Evolutionary conservation across 2,113 vertebrate species (phyloP), one percentile per base, ranked within the genome.

Genomic region (Thamnaconus septentrionalis): DNA sequence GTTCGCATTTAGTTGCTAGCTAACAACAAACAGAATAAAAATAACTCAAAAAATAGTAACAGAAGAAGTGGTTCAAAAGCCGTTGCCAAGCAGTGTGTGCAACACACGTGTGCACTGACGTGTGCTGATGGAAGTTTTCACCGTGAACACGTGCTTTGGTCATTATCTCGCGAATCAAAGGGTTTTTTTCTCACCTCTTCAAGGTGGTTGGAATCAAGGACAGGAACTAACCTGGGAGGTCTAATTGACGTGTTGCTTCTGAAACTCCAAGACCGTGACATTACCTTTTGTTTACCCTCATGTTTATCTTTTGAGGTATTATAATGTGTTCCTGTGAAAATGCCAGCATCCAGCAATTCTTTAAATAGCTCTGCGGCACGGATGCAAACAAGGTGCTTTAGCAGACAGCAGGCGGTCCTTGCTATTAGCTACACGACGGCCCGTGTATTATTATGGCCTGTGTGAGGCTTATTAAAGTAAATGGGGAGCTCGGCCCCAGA

Each of bases 381-480:
- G 46, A 39, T 53, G 64, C 54, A 10, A 70, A 63, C 57, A 75
- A 78, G 59, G 73, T 53, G 64, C 48, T 71, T 75, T 62, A 31
- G 40, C 41, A 53, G 67, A 65, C 69, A 74, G 75, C 77, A 78
- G 79, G 77, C 70, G 79, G 51, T 72, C 68, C 61, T 31, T 31
- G 18, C 18, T 31, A 31, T 31, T 31, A 31, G 18, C 18, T 31
- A 31, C 18, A 2, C 1, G 18, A 31, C 64, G 68, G 18, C 5
- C 56, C 62, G 5, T 56, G 41, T 47, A 69, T 74, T 65, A 76
- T 67, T 56, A 46, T 63, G 64, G 57, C 3, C 61, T 18, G 42
- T 79, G 62, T 76, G 76, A 65, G 68, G 31, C 72, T 80, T 74
- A 76, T 83, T 80, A 70, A 66, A 56, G 69, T 58, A 73, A 80